Evolutionary conservation across 2,888 invertebrate genomes (phyloP).

Genomic region (Elegia similella): DNA sequence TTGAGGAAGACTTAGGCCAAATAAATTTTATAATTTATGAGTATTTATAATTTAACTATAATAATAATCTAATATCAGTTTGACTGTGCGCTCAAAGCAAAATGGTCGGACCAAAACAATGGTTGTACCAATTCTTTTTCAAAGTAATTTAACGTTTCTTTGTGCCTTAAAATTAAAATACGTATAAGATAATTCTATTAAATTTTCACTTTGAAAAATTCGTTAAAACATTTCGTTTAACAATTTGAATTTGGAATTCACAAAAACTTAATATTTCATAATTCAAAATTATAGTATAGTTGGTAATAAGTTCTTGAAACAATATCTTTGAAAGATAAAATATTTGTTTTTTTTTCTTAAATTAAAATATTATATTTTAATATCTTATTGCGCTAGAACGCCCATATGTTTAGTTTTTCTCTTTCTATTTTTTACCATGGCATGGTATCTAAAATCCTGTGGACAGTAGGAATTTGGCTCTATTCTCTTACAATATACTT

Average conservation of each 20-base stretch:
- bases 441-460: background rate
- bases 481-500: background rate
- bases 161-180: background rate
- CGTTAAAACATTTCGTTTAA: no score
- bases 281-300: no score
- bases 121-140: background rate
- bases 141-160: background rate
- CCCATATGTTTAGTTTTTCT: background rate
- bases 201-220: no score
- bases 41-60: background rate
- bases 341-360: no score
- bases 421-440: background rate
- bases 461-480: background rate
- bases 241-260: no score
- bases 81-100: slow-evolving; percentile 1
- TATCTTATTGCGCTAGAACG: background rate
- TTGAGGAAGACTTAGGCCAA: background rate
- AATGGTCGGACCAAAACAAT: slow-evolving; percentile 10
- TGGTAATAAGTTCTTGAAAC: no score
- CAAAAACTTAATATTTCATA: no score
- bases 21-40: slow-evolving; percentile 10
- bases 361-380: background rate
- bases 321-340: no score
- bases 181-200: no score
- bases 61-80: background rate